Evolutionary conservation across 2,113 vertebrate species (phyloP).

Genomic region (Ceuthmochares aereus): DNA sequence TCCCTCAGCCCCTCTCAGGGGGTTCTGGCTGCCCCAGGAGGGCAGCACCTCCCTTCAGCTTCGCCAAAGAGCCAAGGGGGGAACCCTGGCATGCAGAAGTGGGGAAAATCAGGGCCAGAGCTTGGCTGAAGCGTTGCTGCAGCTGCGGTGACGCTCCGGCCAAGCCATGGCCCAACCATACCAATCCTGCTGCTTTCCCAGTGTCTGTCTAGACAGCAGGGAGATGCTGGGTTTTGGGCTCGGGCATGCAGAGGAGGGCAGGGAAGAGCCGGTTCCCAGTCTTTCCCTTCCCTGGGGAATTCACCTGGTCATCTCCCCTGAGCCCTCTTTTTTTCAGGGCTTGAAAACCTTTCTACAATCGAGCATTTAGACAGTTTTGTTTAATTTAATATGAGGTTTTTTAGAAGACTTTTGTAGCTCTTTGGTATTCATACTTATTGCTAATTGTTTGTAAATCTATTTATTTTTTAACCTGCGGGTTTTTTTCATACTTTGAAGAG

Average conservation of each 20-base stretch:
- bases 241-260: not conserved
- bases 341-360: constrained; percentile 16
- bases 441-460: constrained; percentile 78
- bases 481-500: constrained; percentile 62
- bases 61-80: constrained; percentile 50
- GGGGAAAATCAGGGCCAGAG: not conserved
- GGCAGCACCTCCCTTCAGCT: constrained; percentile 23
- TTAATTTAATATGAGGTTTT: constrained; percentile 71
- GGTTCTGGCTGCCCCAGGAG: constrained; percentile 1
- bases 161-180: not conserved
- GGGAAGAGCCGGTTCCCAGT: not conserved
- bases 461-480: constrained; percentile 77
- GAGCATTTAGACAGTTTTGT: constrained; percentile 38
- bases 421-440: constrained; percentile 68
- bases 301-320: not conserved
- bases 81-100: not conserved
- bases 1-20: not conserved
- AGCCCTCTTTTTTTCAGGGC: constrained; percentile 25
- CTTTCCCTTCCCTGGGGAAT: not conserved
- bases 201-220: no score
- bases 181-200: not conserved
- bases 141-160: not conserved
- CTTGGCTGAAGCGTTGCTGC: fast-evolving
- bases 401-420: constrained; percentile 73
- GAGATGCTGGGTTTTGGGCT: not conserved